Conservation (phyloP, 2,888 invertebrate genomes). For the Orchesella flavescens region DNA sequence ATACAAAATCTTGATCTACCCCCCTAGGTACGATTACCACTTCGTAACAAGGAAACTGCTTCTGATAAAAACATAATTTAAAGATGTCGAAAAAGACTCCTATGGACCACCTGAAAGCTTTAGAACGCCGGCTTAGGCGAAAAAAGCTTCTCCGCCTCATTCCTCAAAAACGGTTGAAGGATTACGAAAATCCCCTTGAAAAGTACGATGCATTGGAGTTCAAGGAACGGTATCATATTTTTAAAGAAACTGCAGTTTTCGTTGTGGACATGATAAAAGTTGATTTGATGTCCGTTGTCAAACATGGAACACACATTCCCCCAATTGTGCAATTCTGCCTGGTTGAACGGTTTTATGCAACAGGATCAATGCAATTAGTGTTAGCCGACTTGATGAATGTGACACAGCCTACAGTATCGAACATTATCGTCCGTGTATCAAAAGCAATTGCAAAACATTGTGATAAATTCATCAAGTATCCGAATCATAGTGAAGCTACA, state of each 20-base stretch:
- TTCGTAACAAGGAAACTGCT: too few relatives aligned
- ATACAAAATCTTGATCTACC: too few relatives aligned
- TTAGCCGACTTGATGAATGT: conserved; percentile 32
- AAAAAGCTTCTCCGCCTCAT: not conserved
- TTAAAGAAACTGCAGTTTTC: conserved; percentile 37
- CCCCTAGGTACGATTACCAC: too few relatives aligned
- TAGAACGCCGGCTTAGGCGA: not conserved
- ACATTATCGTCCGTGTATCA: conserved; percentile 46
- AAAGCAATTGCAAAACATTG: conserved; percentile 33
- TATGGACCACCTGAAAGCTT: too few relatives aligned
- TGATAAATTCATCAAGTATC: conserved; percentile 32
- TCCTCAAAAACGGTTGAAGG: conserved; percentile 11
- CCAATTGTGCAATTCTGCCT: conserved; percentile 38
- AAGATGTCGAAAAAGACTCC: too few relatives aligned
- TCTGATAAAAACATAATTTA: too few relatives aligned
- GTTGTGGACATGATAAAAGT: not conserved
- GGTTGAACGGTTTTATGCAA: conserved; percentile 38
- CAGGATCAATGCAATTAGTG: conserved; percentile 50
- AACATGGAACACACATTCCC: conserved; percentile 25
- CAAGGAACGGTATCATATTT: conserved; percentile 34
- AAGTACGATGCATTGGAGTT: not conserved
- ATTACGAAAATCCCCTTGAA: conserved; percentile 40
- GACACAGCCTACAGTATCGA: conserved; percentile 41
- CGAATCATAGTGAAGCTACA: conserved; percentile 22
- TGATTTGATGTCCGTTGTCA: not conserved